A percentile compares a stretch with the other conserved stretches of the same genome.
Evolutionary conservation across 2,797 vertebrate species (phyloP).

Genomic region (Salarias fasciatus): DNA sequence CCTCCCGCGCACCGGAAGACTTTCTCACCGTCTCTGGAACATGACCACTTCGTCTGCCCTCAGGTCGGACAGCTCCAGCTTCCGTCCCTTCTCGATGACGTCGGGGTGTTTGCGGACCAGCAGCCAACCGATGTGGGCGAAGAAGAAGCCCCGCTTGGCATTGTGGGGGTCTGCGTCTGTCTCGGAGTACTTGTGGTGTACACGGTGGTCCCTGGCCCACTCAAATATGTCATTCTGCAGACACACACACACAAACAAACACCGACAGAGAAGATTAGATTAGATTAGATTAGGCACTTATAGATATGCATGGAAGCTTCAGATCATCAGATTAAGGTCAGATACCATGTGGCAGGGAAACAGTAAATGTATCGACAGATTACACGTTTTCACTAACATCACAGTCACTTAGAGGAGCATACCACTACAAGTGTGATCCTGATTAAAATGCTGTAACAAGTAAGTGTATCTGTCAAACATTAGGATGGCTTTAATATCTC

Average conservation of each 20-base stretch:
- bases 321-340: slow-evolving; percentile 40
- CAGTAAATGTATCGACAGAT: slow-evolving; percentile 24
- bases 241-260: slow-evolving; percentile 12
- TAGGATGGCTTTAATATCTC: no score
- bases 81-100: slow-evolving; percentile 89
- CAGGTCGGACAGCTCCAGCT: slow-evolving; percentile 88
- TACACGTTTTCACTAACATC: background rate
- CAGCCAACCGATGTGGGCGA: slow-evolving; percentile 94
- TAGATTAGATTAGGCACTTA: slow-evolving; percentile 4
- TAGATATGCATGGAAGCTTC: background rate
- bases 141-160: slow-evolving; percentile 91
- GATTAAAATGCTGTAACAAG: no score
- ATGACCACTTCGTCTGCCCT: slow-evolving; percentile 90
- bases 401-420: background rate
- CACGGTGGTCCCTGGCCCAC: slow-evolving; percentile 92
- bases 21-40: slow-evolving; percentile 91
- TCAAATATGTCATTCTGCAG: slow-evolving; percentile 92
- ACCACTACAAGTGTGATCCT: background rate
- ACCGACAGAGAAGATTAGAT: slow-evolving; percentile 12
- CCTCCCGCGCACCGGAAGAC: background rate
- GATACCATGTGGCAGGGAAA: slow-evolving; percentile 7
- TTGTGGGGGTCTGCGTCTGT: slow-evolving; percentile 95
- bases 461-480: no score
- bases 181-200: slow-evolving; percentile 95
- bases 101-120: slow-evolving; percentile 94